Evolutionary conservation across 2,888 invertebrate genomes (phyloP).

Genomic region (Caenorhabditis zanzibari): DNA sequence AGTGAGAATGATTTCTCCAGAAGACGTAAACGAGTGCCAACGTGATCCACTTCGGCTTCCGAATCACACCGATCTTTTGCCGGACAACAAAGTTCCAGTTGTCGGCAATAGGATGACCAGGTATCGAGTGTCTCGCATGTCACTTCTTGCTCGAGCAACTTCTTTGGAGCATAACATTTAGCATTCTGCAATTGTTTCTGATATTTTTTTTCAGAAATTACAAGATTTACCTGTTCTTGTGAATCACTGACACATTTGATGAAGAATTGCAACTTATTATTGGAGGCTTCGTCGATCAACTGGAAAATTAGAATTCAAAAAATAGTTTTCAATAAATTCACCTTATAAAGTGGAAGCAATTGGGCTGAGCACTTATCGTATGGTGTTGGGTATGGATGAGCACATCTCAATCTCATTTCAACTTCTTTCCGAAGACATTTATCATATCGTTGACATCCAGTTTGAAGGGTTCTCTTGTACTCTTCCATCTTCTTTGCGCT

Average conservation of each 20-base stretch:
- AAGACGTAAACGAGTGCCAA: conserved; percentile 59
- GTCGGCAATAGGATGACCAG: conserved; percentile 58
- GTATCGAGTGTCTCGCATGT: conserved; percentile 54
- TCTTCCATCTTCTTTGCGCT: conserved; percentile 56
- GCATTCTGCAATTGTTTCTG: conserved; percentile 31
- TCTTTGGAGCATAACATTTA: conserved; percentile 43
- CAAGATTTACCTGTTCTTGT: conserved; percentile 30
- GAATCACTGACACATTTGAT: conserved; percentile 54
- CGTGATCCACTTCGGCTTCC: conserved; percentile 49
- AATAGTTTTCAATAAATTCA: background rate
- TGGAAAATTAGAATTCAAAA: too few species aligned
- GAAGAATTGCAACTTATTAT: conserved; percentile 61
- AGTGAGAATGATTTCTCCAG: conserved; percentile 61
- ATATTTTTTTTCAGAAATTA: background rate
- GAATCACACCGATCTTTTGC: conserved; percentile 50
- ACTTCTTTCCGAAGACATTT: conserved; percentile 60
- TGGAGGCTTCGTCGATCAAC: conserved; percentile 62
- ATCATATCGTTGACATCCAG: conserved; percentile 58
- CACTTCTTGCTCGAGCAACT: conserved; percentile 43
- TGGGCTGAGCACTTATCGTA: conserved; percentile 62
- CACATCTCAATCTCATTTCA: conserved; percentile 61
- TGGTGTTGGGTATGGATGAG: conserved; percentile 48
- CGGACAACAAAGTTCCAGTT: conserved; percentile 54
- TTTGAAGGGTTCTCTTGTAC: conserved; percentile 48
- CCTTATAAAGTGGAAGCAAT: conserved; percentile 58